These are phyloP conservation scores for Cirrhinus mrigala DNA, from an alignment of 2,797 vertebrate genomes.

Conservation along the genomic window DNA sequence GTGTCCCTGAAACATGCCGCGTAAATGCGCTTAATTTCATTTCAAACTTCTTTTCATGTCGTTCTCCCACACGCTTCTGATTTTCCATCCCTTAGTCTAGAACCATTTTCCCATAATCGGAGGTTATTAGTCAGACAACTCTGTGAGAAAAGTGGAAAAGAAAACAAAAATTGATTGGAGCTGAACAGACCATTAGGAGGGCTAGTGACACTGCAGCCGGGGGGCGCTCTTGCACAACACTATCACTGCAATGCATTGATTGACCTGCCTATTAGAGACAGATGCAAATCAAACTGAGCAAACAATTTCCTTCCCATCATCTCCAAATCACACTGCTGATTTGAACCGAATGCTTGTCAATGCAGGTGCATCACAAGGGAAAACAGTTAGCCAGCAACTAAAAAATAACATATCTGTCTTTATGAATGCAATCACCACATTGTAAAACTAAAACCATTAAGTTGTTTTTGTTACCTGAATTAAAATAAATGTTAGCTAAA, in stretches of 20 bases:
- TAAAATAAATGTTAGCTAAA: neutral
- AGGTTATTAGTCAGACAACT: neutral
- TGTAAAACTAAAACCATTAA: neutral
- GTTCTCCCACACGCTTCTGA: neutral
- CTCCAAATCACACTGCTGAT: conserved; percentile 12
- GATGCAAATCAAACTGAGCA: conserved; percentile 22
- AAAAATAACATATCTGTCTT: neutral
- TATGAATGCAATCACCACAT: neutral
- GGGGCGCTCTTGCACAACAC: conserved; percentile 14
- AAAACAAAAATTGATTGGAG: neutral
- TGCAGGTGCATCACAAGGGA: conserved; percentile 9
- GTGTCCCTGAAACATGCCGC: neutral
- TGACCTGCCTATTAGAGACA: conserved; percentile 7
- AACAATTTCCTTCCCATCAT: conserved; percentile 32
- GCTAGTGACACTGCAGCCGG: neutral
- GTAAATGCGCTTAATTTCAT: neutral
- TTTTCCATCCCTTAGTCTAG: neutral
- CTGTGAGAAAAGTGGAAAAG: neutral
- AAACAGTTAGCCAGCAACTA: neutral
- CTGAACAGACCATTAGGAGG: neutral
- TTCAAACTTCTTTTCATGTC: conserved; percentile 4
- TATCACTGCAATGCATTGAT: neutral
- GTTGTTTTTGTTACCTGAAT: neutral
- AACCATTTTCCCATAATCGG: neutral
- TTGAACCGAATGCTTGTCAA: neutral